phyloP scores from a whole-genome alignment of 2,797 vertebrate genomes.

The Schizopygopsis pylzovi region DNA sequence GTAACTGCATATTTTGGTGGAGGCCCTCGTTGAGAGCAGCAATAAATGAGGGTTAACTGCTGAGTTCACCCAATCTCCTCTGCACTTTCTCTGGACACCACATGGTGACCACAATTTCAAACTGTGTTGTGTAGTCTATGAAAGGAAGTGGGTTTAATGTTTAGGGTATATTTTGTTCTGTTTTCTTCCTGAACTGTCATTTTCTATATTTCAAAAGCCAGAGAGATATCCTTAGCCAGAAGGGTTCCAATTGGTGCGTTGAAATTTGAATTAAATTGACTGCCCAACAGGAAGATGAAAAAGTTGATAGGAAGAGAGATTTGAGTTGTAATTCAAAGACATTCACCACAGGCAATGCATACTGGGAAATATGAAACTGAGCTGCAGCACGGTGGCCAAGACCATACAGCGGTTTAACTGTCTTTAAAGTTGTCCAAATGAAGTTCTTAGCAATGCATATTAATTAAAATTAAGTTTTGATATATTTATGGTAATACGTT shows the following conservation, averaged over 20 bases:
- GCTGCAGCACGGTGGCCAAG: too few relatives aligned
- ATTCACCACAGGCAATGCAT: neutral
- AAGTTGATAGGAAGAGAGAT: neutral
- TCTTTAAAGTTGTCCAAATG: neutral
- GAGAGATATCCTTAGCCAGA: slow-evolving; percentile 58
- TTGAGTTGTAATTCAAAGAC: neutral
- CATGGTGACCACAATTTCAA: slow-evolving; percentile 69
- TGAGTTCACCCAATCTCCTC: slow-evolving; percentile 38
- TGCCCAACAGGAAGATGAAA: neutral
- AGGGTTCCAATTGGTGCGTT: neutral
- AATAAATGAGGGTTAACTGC: slow-evolving; percentile 35
- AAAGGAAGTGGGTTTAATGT: slow-evolving; percentile 69
- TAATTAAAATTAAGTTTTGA: neutral
- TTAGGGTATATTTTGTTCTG: slow-evolving; percentile 66
- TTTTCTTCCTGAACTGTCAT: slow-evolving; percentile 64
- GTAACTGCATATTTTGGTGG: slow-evolving; percentile 41
- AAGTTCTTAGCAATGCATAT: neutral
- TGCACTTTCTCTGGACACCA: slow-evolving; percentile 42
- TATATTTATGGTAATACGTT: neutral
- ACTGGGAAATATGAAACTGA: neutral
- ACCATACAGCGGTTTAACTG: too few relatives aligned
- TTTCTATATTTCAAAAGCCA: slow-evolving; percentile 69
- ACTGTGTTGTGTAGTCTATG: slow-evolving; percentile 66
- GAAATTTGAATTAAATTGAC: neutral
- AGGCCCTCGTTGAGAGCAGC: slow-evolving; percentile 16